These are phyloP conservation scores for Syngnathus floridae DNA, from an alignment of 2,113 vertebrate genomes.

Conservation along the genomic window DNA sequence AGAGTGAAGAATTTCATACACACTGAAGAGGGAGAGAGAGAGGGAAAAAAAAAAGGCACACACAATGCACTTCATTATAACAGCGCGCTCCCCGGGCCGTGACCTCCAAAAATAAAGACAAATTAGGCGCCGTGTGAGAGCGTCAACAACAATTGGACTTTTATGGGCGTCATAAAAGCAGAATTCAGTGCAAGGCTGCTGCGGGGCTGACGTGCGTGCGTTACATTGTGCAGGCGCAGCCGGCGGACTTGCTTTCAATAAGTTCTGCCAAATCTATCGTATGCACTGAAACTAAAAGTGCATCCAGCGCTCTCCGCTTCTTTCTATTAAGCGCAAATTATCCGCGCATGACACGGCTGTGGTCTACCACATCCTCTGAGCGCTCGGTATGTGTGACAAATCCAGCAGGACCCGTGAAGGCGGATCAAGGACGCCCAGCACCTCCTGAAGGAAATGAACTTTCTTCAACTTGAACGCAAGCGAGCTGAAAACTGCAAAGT, in stretches of 20 bases:
- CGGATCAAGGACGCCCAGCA: constrained; percentile 47
- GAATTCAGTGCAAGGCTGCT: background rate
- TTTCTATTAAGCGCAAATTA: constrained; percentile 24
- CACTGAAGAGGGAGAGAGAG: background rate
- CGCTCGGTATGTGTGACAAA: constrained; percentile 46
- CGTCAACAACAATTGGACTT: constrained; percentile 2
- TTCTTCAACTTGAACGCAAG: constrained; percentile 69
- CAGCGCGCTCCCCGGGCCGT: background rate
- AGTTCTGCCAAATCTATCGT: background rate
- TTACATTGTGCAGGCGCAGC: constrained; percentile 2
- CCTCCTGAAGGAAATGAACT: constrained; percentile 69
- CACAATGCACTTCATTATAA: constrained; percentile 1
- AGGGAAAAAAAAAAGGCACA: background rate
- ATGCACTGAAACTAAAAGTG: constrained; percentile 12
- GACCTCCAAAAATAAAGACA: constrained; percentile 6
- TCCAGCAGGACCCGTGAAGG: constrained; percentile 42
- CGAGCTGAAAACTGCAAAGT: constrained; percentile 73
- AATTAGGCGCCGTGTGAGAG: background rate
- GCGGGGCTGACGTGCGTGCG: background rate
- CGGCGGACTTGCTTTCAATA: background rate
- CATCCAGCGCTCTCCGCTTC: constrained; percentile 10
- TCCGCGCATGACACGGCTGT: constrained; percentile 21
- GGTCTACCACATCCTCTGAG: constrained; percentile 38
- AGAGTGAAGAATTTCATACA: constrained; percentile 1
- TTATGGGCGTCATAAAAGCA: constrained; percentile 2